A percentile compares a stretch with the other conserved stretches of the same genome.
Conservation (phyloP, 1,140 invertebrate genomes). For the Hylyphantes graminicola region DNA sequence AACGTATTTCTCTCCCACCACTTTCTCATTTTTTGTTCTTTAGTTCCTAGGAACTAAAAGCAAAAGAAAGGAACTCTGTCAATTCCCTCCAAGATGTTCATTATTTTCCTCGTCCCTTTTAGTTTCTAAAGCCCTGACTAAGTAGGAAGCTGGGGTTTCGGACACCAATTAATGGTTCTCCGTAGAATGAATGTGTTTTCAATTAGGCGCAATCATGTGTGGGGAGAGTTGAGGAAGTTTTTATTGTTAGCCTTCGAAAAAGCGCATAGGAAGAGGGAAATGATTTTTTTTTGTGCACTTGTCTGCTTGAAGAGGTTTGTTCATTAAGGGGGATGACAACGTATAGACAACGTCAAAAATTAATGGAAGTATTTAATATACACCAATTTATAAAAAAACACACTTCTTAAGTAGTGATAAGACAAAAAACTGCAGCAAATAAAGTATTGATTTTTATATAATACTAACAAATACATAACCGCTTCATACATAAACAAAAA, state of each 20-base stretch:
- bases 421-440: no score
- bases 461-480: no score
- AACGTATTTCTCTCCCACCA: background rate
- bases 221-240: background rate
- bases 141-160: slow-evolving; percentile 19
- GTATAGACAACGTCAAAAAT: no score
- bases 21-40: slow-evolving; percentile 23
- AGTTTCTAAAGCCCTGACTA: slow-evolving; percentile 20
- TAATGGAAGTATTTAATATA: no score
- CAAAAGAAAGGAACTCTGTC: slow-evolving; percentile 10
- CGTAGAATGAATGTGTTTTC: slow-evolving; percentile 29
- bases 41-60: slow-evolving; percentile 22
- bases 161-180: slow-evolving; percentile 32
- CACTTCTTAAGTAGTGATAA: no score
- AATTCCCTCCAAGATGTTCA: slow-evolving; percentile 30
- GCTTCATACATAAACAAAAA: no score
- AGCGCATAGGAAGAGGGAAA: background rate
- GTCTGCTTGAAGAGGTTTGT: no score
- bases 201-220: slow-evolving; percentile 30
- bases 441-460: no score
- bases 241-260: no score
- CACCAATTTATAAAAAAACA: no score
- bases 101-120: slow-evolving; percentile 19
- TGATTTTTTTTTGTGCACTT: background rate
- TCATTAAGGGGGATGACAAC: no score